Conservation (phyloP, 2,797 vertebrate genomes). For the Syngnathus acus region DNA sequence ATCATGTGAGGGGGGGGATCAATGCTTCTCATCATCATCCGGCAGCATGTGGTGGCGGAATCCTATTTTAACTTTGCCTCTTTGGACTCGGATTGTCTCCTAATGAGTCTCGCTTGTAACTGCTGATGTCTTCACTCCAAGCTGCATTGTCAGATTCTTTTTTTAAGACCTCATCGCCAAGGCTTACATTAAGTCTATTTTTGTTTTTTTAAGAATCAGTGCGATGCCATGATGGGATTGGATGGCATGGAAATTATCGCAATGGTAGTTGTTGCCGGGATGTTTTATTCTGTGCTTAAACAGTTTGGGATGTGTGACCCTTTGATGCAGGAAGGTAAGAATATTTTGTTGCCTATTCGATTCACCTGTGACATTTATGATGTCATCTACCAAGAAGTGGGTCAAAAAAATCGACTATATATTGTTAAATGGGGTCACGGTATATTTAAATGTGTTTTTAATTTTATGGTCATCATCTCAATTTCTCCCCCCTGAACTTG, state of each 20-base stretch:
- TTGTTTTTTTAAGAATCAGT: background rate
- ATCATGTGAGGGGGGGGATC: slow-evolving; percentile 12
- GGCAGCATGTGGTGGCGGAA: slow-evolving; percentile 8
- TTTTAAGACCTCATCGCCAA: background rate
- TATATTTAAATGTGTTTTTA: slow-evolving; percentile 14
- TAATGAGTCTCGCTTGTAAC: background rate
- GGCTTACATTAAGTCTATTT: background rate
- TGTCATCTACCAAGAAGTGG: background rate
- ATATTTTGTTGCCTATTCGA: background rate
- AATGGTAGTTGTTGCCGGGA: slow-evolving; percentile 78
- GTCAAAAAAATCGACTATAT: background rate
- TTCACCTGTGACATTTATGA: background rate
- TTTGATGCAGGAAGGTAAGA: slow-evolving; percentile 86
- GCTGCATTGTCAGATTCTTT: background rate
- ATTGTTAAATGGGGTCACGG: background rate
- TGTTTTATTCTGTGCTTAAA: slow-evolving; percentile 87
- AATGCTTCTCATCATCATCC: background rate
- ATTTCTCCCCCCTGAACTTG: slow-evolving; percentile 23
- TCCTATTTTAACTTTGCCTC: background rate
- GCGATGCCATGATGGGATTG: slow-evolving; percentile 65
- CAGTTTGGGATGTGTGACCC: slow-evolving; percentile 91
- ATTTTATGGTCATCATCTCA: slow-evolving; percentile 24
- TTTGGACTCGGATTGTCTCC: background rate
- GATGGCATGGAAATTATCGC: slow-evolving; percentile 90
- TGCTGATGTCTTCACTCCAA: background rate